Evolutionary conservation across 1,140 invertebrate genomes (phyloP), one percentile per base, ranked within the genome.

Genomic region (Charaxes varanes): DNA sequence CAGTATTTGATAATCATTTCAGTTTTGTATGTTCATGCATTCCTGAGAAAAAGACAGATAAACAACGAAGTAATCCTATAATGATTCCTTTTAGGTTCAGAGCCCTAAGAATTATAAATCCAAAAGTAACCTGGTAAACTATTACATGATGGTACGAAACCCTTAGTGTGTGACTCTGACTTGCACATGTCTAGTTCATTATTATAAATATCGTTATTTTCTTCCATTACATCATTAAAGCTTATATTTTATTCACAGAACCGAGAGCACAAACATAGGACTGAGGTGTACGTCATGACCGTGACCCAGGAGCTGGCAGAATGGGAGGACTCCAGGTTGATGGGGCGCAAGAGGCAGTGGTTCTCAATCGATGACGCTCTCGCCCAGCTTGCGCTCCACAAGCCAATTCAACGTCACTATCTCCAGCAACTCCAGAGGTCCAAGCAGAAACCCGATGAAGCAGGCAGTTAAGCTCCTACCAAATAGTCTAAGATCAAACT

Each of bases 271-370:
- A 95, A 94, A 84, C 94, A 97, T 85, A 88, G 95, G 55, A 98
- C 96, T 12, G 92, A 94, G 73, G 94, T 98, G 30, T 97, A 94
- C 86, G 94, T 97, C 41, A 91, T 97, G 90, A 89, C 90, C 53
- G 95, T 97, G 10, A 95, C 93, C 3, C 91, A 97, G 81, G 94
- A 96, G 78, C 81, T 97, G 55, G 91, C 94, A 13, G 95, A 97
- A 72, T 97, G 95, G 95, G 95, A 97, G 82, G 96, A 98, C 79
- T 94, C 94, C 11, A 89, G 91, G 58, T 89, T 89, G 57, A 95
- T 96, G 82, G 94, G 94, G 27, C 90, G 95, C 28, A 93, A 94
- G 74, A 86, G 95, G 47, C 93, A 96, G 76, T 97, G 95, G 95
- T 97, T 97, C 76, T 90, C 90, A 18, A 89, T 97, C 52, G 91